Conservation (phyloP, 2,797 vertebrate genomes). For the Schizopygopsis pylzovi region DNA sequence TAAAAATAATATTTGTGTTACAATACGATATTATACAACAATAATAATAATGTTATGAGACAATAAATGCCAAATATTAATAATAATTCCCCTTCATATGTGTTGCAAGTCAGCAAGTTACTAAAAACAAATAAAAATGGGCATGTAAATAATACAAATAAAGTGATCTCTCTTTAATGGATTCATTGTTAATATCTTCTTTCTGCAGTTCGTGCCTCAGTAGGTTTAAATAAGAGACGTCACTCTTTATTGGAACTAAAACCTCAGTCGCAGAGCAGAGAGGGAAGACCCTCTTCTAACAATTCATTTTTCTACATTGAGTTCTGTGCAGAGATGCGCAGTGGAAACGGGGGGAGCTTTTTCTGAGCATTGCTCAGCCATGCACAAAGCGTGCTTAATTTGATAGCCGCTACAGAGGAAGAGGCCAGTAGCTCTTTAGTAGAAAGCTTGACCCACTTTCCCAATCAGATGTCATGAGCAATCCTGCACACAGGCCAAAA, state of each 20-base stretch:
- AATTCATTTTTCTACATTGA: slow-evolving; percentile 59
- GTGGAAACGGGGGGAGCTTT: slow-evolving; percentile 42
- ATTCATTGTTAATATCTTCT: slow-evolving; percentile 25
- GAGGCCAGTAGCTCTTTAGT: slow-evolving; percentile 85
- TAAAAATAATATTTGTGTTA: not conserved
- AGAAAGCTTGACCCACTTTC: slow-evolving; percentile 93
- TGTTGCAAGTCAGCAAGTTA: not conserved
- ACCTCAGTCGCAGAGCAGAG: slow-evolving; percentile 32
- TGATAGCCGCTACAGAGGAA: slow-evolving; percentile 90
- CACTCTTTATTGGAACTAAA: slow-evolving; percentile 59
- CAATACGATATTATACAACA: not conserved
- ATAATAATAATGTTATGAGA: not conserved
- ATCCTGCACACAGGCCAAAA: slow-evolving; percentile 53
- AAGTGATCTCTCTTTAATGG: not conserved
- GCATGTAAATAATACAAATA: not conserved
- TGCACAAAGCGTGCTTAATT: slow-evolving; percentile 95
- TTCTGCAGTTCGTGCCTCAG: slow-evolving; percentile 57
- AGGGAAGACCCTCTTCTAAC: slow-evolving; percentile 29
- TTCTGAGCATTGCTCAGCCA: slow-evolving; percentile 74
- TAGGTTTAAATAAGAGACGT: slow-evolving; percentile 57
- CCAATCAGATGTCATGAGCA: slow-evolving; percentile 85
- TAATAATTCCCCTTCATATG: not conserved
- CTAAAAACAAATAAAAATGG: not conserved
- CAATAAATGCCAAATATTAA: not conserved
- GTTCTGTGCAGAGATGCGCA: slow-evolving; percentile 21